phyloP scores from a whole-genome alignment of 2,113 vertebrate species.

The Cryptomyrus ogoouensis region DNA sequence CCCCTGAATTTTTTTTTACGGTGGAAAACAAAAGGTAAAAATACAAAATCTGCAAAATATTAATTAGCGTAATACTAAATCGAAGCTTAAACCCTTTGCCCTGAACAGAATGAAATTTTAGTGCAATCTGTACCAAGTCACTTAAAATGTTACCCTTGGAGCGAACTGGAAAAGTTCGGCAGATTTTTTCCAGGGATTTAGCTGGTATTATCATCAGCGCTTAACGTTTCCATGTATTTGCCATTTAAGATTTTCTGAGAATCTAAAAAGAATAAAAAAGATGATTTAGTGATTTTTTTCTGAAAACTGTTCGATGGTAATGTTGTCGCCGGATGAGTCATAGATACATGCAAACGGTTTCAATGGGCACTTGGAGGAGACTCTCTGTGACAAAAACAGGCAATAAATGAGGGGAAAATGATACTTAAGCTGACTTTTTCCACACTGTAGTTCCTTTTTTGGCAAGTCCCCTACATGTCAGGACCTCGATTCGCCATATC shows the following conservation, averaged over 20 bases:
- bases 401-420: not conserved
- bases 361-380: no score
- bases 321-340: not conserved
- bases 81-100: not conserved
- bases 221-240: constrained; percentile 11
- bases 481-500: not conserved
- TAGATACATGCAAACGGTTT: not conserved
- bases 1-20: not conserved
- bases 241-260: constrained; percentile 12
- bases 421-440: not conserved
- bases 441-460: not conserved
- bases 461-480: not conserved
- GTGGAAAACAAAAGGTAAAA: not conserved
- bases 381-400: not conserved
- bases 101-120: not conserved
- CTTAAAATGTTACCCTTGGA: not conserved
- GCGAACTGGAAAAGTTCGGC: not conserved
- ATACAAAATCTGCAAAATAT: not conserved
- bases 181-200: constrained; percentile 10
- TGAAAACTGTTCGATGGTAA: not conserved
- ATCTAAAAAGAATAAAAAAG: constrained; percentile 5
- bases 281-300: not conserved
- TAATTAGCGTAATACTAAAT: not conserved
- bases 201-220: constrained; percentile 7
- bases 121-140: not conserved